Conservation (phyloP, 1,140 invertebrate species). For the Drosophila nasuta region DNA sequence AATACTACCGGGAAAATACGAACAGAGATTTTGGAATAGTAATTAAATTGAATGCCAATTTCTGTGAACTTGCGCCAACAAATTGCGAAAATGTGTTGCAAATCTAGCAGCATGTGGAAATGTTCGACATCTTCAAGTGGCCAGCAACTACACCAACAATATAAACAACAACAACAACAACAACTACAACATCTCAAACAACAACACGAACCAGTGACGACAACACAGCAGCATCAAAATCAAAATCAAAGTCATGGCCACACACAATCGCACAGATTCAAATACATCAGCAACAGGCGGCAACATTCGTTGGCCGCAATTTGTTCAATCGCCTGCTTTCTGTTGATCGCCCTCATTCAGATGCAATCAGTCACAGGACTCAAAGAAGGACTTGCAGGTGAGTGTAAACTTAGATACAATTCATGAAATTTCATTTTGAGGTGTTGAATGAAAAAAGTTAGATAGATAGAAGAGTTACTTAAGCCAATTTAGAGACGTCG, state of each 20-base stretch:
- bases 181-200: conserved; percentile 16
- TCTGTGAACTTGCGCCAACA: conserved; percentile 60
- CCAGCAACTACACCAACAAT: conserved; percentile 35
- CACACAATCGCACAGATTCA: not conserved
- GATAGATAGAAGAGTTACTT: no score
- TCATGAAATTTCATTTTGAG: no score
- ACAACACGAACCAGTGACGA: conserved; percentile 22
- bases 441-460: no score
- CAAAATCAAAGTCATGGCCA: conserved; percentile 50
- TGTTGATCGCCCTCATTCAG: conserved; percentile 57
- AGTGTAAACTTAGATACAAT: conserved; percentile 24
- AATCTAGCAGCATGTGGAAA: conserved; percentile 71
- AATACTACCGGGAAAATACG: conserved; percentile 35
- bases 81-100: conserved; percentile 78
- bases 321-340: conserved; percentile 27
- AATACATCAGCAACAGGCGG: conserved; percentile 9
- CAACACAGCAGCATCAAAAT: conserved; percentile 9
- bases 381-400: conserved; percentile 58
- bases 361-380: conserved; percentile 35
- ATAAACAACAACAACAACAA: conserved; percentile 18
- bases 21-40: conserved; percentile 24
- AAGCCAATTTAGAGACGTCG: no score
- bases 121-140: conserved; percentile 61
- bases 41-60: conserved; percentile 68
- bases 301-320: conserved; percentile 30